These are phyloP conservation scores for Anoura caudifer DNA, from an alignment of 2,113 vertebrate genomes.

Conservation along the genomic window DNA sequence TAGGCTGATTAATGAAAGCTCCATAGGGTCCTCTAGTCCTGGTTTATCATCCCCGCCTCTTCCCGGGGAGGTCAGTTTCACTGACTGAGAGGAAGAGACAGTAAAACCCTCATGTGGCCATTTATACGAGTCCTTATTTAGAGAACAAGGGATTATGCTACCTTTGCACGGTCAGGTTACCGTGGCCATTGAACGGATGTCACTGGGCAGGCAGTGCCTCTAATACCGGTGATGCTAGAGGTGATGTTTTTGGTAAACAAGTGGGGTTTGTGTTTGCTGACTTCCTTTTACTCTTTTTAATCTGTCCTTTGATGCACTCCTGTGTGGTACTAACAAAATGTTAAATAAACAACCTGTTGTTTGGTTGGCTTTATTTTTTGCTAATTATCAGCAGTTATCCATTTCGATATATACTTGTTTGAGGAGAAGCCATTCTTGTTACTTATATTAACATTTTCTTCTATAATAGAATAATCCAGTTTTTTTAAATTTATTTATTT, in stretches of 20 bases:
- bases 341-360: too few species aligned
- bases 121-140: not conserved
- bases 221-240: not conserved
- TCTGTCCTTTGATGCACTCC: not conserved
- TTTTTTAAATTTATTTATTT: too few species aligned
- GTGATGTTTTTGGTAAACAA: conserved; percentile 71
- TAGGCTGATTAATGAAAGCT: conserved; percentile 56
- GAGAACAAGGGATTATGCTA: not conserved
- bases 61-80: conserved; percentile 72
- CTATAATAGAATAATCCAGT: not conserved
- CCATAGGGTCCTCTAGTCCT: conserved; percentile 80
- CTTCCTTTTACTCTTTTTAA: not conserved
- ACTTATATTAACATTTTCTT: not conserved
- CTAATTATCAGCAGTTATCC: not conserved
- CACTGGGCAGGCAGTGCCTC: not conserved
- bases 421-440: not conserved
- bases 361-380: too few species aligned
- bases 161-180: not conserved
- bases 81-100: conserved; percentile 66
- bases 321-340: not conserved
- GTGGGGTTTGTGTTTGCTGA: not conserved
- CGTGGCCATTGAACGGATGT: not conserved
- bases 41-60: not conserved
- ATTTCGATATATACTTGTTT: not conserved
- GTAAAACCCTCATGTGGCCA: conserved; percentile 48